These are phyloP conservation scores for Ectemnius continuus DNA, from an alignment of 2,888 invertebrate species.

Conservation along the genomic window DNA sequence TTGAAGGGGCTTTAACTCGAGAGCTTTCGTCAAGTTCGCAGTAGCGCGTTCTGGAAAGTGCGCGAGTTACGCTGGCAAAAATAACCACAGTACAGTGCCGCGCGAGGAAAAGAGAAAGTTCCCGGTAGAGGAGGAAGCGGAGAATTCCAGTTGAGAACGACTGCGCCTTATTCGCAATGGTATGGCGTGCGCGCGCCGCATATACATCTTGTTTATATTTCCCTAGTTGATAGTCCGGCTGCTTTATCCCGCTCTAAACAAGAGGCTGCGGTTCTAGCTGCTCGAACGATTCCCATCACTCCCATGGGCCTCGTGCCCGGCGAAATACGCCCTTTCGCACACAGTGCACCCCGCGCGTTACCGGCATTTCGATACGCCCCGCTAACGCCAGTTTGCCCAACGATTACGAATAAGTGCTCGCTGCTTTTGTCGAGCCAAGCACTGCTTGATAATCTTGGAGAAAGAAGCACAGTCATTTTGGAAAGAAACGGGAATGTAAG, in stretches of 20 bases:
- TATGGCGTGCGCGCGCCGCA: conserved; percentile 5
- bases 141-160: neutral
- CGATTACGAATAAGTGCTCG: conserved; percentile 24
- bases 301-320: conserved; percentile 58
- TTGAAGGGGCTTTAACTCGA: conserved; percentile 38
- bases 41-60: conserved; percentile 14
- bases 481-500: conserved; percentile 7
- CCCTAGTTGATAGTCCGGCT: conserved; percentile 46
- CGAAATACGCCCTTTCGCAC: conserved; percentile 55
- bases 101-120: neutral
- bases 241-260: conserved; percentile 44
- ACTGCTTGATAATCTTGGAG: neutral
- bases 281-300: conserved; percentile 58
- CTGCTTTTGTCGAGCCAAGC: neutral
- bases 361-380: conserved; percentile 46
- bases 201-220: conserved; percentile 52
- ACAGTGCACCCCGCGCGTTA: conserved; percentile 18
- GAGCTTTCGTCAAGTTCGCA: conserved; percentile 30
- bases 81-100: neutral
- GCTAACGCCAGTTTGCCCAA: conserved; percentile 45
- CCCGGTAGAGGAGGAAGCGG: neutral
- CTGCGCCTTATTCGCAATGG: conserved; percentile 6
- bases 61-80: neutral
- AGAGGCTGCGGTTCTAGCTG: conserved; percentile 40
- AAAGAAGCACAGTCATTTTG: neutral